A percentile compares a stretch with the other conserved stretches of the same genome.
These are phyloP conservation scores for Eupithecia vulgata DNA, from an alignment of 2,888 invertebrate species.

Conservation along the genomic window DNA sequence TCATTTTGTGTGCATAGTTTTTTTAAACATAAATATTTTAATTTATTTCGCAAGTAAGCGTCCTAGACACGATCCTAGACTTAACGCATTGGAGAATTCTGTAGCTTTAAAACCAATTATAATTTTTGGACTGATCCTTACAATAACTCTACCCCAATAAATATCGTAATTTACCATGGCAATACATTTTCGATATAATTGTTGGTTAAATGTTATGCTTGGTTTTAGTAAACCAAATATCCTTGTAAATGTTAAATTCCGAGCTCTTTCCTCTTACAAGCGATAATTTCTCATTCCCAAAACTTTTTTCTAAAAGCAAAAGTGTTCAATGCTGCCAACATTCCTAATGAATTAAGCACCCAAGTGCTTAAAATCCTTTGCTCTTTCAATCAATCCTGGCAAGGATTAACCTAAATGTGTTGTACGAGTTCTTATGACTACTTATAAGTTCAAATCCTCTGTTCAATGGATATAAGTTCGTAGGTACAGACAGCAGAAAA, in stretches of 20 bases:
- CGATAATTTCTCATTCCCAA: neutral
- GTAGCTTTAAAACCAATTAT: too few relatives aligned
- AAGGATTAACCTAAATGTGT: slow-evolving; percentile 19
- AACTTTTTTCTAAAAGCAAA: neutral
- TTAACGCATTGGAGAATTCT: too few relatives aligned
- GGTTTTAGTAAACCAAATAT: neutral
- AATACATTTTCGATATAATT: too few relatives aligned
- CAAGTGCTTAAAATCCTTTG: neutral
- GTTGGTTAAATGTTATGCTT: too few relatives aligned
- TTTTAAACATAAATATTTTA: too few relatives aligned
- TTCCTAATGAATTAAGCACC: neutral
- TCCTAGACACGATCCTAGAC: too few relatives aligned
- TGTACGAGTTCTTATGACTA: slow-evolving; percentile 20
- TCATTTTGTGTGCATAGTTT: too few relatives aligned
- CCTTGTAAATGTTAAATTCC: neutral
- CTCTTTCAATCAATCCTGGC: slow-evolving; percentile 20
- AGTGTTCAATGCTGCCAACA: neutral
- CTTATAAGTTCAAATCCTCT: slow-evolving; percentile 22
- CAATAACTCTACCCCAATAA: too few relatives aligned
- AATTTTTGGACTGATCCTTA: too few relatives aligned
- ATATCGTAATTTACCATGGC: too few relatives aligned
- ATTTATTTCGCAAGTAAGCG: too few relatives aligned
- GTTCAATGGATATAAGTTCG: slow-evolving; percentile 7
- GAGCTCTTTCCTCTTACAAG: neutral
- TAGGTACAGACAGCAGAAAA: neutral